phyloP scores from a whole-genome alignment of 2,888 invertebrate species.

The Galerucella calmariensis region DNA sequence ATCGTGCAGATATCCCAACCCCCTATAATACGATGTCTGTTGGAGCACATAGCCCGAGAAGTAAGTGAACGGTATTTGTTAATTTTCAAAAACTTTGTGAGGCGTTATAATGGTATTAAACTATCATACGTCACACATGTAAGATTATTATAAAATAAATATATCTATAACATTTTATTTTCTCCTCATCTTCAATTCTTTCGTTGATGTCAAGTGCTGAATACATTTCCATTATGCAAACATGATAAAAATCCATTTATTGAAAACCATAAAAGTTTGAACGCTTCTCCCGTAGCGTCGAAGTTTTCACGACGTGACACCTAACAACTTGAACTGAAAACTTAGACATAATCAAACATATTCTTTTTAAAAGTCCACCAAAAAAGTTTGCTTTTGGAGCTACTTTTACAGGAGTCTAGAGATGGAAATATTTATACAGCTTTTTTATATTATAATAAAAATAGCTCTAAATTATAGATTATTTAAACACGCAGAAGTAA shows the following conservation, averaged over 20 bases:
- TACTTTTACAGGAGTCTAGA: not conserved
- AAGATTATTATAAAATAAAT: not conserved
- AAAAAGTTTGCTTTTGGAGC: not conserved
- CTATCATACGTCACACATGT: too few relatives aligned
- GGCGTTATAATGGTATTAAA: too few relatives aligned
- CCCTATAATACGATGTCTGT: too few relatives aligned
- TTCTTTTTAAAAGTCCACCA: not conserved
- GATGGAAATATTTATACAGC: too few relatives aligned
- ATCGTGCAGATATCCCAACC: too few relatives aligned
- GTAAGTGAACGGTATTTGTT: too few relatives aligned
- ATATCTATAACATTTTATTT: not conserved
- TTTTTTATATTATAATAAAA: too few relatives aligned
- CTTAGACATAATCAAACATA: not conserved
- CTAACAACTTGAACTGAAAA: conserved; percentile 1
- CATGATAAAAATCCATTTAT: not conserved
- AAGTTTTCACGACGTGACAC: not conserved
- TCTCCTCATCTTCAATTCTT: not conserved
- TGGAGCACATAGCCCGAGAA: too few relatives aligned
- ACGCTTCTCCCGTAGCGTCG: not conserved
- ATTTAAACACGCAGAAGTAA: too few relatives aligned
- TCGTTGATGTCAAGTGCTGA: not conserved
- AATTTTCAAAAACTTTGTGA: too few relatives aligned
- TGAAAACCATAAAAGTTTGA: not conserved
- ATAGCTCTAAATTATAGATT: too few relatives aligned
- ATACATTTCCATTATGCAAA: not conserved